phyloP scores from a whole-genome alignment of 2,113 vertebrate species.

The Steatornis caripensis region DNA sequence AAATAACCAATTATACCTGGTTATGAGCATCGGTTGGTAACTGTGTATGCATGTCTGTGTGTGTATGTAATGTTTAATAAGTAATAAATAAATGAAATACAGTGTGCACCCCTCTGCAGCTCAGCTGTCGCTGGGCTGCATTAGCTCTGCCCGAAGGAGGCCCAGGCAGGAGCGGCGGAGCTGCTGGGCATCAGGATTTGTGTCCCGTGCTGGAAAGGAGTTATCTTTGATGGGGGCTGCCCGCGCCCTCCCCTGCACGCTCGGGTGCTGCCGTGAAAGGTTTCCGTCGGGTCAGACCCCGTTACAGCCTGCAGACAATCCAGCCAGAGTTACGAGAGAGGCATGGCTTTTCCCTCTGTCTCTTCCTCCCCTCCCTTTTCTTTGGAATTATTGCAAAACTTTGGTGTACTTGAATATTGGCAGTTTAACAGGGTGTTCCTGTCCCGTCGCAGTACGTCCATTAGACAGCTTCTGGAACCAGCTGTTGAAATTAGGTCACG shows the following conservation, averaged over 20 bases:
- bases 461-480: constrained; percentile 77
- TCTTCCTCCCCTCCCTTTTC: background rate
- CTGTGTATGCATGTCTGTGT: too few relatives aligned
- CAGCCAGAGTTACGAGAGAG: background rate
- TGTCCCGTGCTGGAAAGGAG: background rate
- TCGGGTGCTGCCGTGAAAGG: background rate
- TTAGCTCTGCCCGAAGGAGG: background rate
- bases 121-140: background rate
- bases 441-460: constrained; percentile 53
- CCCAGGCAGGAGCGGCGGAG: background rate
- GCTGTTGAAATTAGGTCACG: constrained; percentile 86
- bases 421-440: constrained; percentile 21
- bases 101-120: background rate
- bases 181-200: background rate
- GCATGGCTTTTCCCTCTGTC: background rate
- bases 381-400: background rate
- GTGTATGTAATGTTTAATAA: background rate
- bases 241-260: background rate
- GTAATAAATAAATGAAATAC: background rate
- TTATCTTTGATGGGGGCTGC: background rate
- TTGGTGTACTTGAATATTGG: background rate
- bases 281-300: background rate
- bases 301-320: background rate
- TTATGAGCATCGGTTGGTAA: background rate
- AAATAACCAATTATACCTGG: background rate